Evolutionary conservation across 2,113 vertebrate genomes (phyloP).

Genomic region (Entomyzon cyanotis): DNA sequence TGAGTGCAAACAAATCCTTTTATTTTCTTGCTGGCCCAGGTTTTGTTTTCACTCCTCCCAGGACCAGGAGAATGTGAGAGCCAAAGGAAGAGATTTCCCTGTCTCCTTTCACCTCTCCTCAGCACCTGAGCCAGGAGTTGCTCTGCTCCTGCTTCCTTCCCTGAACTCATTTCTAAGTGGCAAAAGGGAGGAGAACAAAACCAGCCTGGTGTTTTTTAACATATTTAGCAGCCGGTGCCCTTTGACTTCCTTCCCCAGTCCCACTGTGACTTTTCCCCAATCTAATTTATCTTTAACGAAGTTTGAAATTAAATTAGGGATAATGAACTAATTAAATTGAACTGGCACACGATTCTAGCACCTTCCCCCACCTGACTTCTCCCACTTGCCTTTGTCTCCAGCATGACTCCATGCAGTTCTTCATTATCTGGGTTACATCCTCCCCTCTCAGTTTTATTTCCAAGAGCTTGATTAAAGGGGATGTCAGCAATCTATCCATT

Average conservation of each 20-base stretch:
- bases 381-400: constrained; percentile 44
- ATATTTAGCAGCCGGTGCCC: not conserved
- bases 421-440: constrained; percentile 59
- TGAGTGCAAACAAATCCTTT: not conserved
- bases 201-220: not conserved
- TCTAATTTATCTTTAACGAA: constrained; percentile 61
- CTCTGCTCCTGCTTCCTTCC: not conserved
- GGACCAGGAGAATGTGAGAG: not conserved
- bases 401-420: constrained; percentile 7
- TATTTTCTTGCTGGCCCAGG: not conserved
- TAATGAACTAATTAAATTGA: constrained; percentile 72
- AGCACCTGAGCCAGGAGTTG: not conserved
- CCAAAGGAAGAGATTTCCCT: not conserved
- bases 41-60: not conserved
- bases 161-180: not conserved
- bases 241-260: constrained; percentile 44
- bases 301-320: constrained; percentile 68
- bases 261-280: constrained; percentile 29
- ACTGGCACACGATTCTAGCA: not conserved
- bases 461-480: constrained; percentile 53
- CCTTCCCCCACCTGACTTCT: constrained; percentile 29
- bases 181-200: not conserved
- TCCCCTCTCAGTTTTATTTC: constrained; percentile 32
- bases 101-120: not conserved
- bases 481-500: constrained; percentile 40